Percentiles rank a stretch among this genome's conserved stretches.
These are phyloP conservation scores for Thalpophila matura DNA, from an alignment of 2,888 invertebrate genomes.

Conservation along the genomic window DNA sequence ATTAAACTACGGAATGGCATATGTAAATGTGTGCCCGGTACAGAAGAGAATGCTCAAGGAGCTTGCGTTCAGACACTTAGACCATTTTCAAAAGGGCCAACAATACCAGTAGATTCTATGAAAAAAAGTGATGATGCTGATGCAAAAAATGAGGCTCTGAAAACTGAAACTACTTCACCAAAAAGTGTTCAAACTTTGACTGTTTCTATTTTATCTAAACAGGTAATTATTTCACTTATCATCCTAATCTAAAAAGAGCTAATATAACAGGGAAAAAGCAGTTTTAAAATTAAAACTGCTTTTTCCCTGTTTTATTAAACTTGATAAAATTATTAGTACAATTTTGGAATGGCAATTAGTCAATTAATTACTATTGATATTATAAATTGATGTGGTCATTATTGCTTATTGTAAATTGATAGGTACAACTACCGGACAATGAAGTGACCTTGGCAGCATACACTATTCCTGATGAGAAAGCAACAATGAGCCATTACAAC, in stretches of 20 bases:
- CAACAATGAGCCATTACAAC: conserved; percentile 94
- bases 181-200: conserved; percentile 92
- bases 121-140: conserved; percentile 79
- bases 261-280: background rate
- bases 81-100: conserved; percentile 85
- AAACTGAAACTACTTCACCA: conserved; percentile 81
- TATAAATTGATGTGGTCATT: background rate
- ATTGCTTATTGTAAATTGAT: conserved; percentile 1
- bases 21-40: conserved; percentile 94
- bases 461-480: conserved; percentile 94
- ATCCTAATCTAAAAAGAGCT: background rate
- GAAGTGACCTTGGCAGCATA: conserved; percentile 96
- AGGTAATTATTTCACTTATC: conserved; percentile 84
- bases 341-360: background rate
- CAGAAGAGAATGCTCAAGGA: conserved; percentile 83
- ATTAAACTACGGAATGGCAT: conserved; percentile 92
- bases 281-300: background rate
- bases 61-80: conserved; percentile 77
- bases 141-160: conserved; percentile 71
- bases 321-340: too few relatives aligned
- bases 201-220: conserved; percentile 94
- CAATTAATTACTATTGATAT: background rate
- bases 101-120: conserved; percentile 75
- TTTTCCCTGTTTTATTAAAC: background rate
- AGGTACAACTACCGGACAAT: conserved; percentile 94